These are phyloP conservation scores for Callithrix jacchus DNA, from an alignment of 2,113 vertebrate species.

Conservation along the genomic window DNA sequence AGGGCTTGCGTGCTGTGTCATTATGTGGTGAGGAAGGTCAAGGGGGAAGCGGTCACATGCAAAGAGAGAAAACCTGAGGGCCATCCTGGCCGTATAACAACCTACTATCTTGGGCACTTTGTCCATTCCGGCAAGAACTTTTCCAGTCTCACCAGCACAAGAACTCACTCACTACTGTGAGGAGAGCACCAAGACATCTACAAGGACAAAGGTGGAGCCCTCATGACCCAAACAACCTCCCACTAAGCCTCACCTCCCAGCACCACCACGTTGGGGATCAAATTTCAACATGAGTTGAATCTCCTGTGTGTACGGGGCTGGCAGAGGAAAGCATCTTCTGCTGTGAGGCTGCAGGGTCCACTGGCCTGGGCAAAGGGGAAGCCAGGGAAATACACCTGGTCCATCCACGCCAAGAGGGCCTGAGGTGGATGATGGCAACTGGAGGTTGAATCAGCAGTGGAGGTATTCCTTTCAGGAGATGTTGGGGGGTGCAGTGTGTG, in stretches of 20 bases:
- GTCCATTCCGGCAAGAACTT: not conserved
- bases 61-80: not conserved
- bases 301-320: not conserved
- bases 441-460: not conserved
- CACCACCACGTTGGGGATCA: not conserved
- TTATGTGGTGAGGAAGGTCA: not conserved
- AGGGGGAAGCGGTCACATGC: not conserved
- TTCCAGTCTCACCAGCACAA: not conserved
- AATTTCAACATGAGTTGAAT: not conserved
- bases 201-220: not conserved
- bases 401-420: not conserved
- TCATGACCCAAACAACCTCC: not conserved
- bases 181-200: not conserved
- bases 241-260: not conserved
- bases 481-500: not conserved
- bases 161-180: not conserved
- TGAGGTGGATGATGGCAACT: not conserved
- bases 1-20: not conserved
- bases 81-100: not conserved
- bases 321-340: not conserved
- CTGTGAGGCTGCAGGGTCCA: not conserved
- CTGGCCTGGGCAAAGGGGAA: not conserved
- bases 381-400: not conserved
- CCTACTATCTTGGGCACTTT: not conserved
- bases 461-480: not conserved